Base-by-base conservation (phyloP, 2,113 vertebrate genomes). In the Rhea pennata region DNA sequence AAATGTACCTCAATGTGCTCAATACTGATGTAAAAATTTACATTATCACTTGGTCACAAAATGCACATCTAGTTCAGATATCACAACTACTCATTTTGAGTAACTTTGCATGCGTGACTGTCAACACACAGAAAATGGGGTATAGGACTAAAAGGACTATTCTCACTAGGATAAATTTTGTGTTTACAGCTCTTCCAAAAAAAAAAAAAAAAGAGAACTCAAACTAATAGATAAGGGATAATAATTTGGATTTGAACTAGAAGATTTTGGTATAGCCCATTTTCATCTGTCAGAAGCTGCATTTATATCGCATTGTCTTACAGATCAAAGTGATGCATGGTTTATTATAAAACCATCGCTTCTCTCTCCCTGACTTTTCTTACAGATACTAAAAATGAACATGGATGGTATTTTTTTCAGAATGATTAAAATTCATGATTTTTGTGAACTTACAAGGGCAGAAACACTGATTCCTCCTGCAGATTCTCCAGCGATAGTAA, bases 401-500 rank as follows among this genome's bases (percentile, higher is more conserved):
- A 1, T 8, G 65, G 19, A 46, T 20, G 23, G 0, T 1, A 19
- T 17, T 44, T 51, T 51, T 7, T 27, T 29, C 5, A 5, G 4
- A 48, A 33, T 16, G 27, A 67, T 62, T 74, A 15, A 36, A 92
- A 54, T n/a, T 50, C 12, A 8, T 0, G 40, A 39, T 61, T 90
- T 10, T 39, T 69, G 15, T 36, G 73, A 87, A 97, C 97, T 93
- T 97, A 99, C 99, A 93, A 98, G 97, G 12, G 98, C 80, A 10
- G 98, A 99, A 21, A 99, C 98, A 11, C 99, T 99, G 46, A 98
- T 0, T 81, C 97, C 98, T 92, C 99, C 99, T 27, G 99, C 98
- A 72, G 99, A 99, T 89, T 99, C 98, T 48, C 99, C 99, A 96
- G 98, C 98, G 48, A 99, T 98, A 22, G 99, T 99, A 36, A 99